Evolutionary conservation across 2,888 invertebrate genomes (phyloP), one percentile per base, ranked within the genome.

Genomic region (Griposia aprilina): DNA sequence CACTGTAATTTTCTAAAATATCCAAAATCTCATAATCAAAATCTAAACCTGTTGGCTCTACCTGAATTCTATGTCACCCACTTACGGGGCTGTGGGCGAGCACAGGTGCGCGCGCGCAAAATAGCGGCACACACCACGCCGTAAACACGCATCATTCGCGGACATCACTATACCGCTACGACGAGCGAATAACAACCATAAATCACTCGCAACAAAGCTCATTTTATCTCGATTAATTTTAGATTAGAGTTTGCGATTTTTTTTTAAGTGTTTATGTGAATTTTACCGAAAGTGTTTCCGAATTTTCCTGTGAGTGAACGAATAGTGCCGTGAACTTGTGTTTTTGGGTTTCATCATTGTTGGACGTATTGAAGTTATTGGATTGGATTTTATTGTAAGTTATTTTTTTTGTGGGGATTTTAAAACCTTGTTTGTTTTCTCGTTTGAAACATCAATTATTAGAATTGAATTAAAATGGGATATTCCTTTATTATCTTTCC

Each of bases 81-180:
- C 94, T 92, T 91, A 88, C 84, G 86, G 86, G 86, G 86, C 84
- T 71, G 90, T 90, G 90, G 89, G 90, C 87, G 92, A 83, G 70
- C 59, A 81, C 86, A 93, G 92, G 93, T 93, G 94, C 91, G 92
- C 90, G 66, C 83, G 93, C 94, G 95, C 96, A 96, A 95, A 96
- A 89, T 93, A 90, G 92, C 93, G 92, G 94, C 94, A 92, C 87
- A 87, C 93, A 93, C 93, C 92, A 90, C 88, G 92, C 92, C 89
- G 94, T 91, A 48, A 90, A 92, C 95, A 96, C 96, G 96, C 94
- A 91, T 92, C 88, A 81, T 81, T 85, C 88, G 89, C 85, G 89
- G 84, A 76, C 76, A 82, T 83, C 75, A 71, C 57, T 74, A 70
- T 77, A 65, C 57, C 63, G 36, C 63, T 41, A 59, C 59, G 17